Evolutionary conservation across 2,113 vertebrate genomes (phyloP), one percentile per base, ranked within the genome.

Genomic region (Notothenia rossii): DNA sequence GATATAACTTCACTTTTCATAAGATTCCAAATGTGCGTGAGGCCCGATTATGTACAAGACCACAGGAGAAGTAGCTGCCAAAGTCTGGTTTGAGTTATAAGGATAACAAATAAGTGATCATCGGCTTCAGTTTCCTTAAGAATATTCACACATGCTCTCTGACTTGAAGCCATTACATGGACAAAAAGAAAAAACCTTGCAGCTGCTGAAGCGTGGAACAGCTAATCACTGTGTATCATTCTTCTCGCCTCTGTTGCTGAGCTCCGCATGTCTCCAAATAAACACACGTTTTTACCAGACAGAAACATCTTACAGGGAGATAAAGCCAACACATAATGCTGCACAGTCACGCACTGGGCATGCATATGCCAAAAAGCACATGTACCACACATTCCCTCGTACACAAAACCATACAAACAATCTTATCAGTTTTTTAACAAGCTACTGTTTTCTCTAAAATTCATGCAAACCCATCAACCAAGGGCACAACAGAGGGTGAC

Each of bases 171-270:
- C 75, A 65, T 74, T 83, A 83, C 66, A 71, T 60, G 77, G 74
- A 43, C 61, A 70, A 79, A 83, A 66, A 8, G 0, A 48, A 58
- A 71, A 2, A n/a, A 74, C 25, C 18, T 61, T 65, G 53, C 15
- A 40, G 63, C 70, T 50, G 58, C 81, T 89, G 66, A 79, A 56
- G 72, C 74, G 72, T 80, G 68, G 68, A 87, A 82, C 49, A 70
- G 53, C 65, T 90, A 84, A 90, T 85, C 46, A 53, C 62, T 63
- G 65, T 66, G 62, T 59, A 84, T 89, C 80, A 64, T 77, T 56
- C 64, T 71, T 77, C 75, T 68, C 56, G 46, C 86, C 72, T 90
- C 59, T 70, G 72, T 75, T 81, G 75, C 58, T 67, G 70, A 51
- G 62, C 65, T 77, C 54, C 61, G 77, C 62, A 76, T 82, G 77